phyloP scores from a whole-genome alignment of 2,113 vertebrate species.

The Alethe castanea region DNA sequence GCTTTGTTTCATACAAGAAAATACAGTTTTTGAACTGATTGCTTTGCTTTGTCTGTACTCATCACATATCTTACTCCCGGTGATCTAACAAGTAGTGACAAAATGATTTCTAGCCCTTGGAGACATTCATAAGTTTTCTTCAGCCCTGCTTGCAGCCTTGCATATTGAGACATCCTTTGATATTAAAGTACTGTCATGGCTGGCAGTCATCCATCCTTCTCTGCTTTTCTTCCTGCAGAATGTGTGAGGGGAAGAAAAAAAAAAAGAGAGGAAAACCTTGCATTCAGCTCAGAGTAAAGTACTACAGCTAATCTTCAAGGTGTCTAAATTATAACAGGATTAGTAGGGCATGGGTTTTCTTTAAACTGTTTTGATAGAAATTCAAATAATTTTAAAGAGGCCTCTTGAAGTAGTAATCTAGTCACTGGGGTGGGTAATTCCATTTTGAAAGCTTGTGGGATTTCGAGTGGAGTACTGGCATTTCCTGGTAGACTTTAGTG shows the following conservation, averaged over 20 bases:
- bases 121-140: not conserved
- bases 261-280: not conserved
- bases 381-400: not conserved
- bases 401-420: not conserved
- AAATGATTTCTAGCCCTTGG: not conserved
- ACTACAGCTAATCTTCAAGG: not conserved
- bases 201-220: not conserved
- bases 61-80: not conserved
- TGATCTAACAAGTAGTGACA: slow-evolving; percentile 7
- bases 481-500: not conserved
- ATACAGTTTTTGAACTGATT: not conserved
- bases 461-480: not conserved
- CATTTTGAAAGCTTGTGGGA: not conserved
- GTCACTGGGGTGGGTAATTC: slow-evolving; percentile 5
- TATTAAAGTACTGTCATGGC: not conserved
- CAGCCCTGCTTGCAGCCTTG: not conserved
- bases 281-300: not conserved
- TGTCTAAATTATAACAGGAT: not conserved
- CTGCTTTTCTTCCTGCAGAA: not conserved
- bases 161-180: not conserved
- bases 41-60: not conserved
- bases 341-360: not conserved
- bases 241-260: not conserved
- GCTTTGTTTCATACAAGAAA: not conserved
- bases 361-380: slow-evolving; percentile 12